These are phyloP conservation scores for Melanotaenia parkinsoni DNA, from an alignment of 2,797 vertebrate species.

Conservation along the genomic window DNA sequence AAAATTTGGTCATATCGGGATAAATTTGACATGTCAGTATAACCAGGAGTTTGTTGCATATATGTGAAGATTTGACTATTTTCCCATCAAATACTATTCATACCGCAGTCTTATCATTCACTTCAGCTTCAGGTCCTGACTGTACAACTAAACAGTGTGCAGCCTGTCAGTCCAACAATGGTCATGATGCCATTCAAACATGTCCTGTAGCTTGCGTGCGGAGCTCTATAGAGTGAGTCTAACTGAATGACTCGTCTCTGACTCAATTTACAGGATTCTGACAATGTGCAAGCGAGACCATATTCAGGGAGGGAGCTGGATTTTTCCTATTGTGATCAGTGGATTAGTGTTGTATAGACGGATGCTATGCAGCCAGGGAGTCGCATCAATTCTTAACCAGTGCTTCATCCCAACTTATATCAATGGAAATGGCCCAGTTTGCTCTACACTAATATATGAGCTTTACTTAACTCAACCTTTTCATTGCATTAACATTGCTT, in stretches of 20 bases:
- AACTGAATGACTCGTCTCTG: conserved; percentile 70
- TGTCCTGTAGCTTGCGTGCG: conserved; percentile 50
- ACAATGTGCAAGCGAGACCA: conserved; percentile 66
- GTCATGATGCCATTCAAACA: conserved; percentile 56
- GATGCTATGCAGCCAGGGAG: conserved; percentile 31
- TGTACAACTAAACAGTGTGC: conserved; percentile 29
- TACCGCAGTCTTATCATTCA: conserved; percentile 17
- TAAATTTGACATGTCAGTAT: conserved; percentile 12
- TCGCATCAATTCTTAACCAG: conserved; percentile 50
- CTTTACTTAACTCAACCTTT: conserved; percentile 54
- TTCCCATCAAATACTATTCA: neutral
- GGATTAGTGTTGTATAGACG: conserved; percentile 58
- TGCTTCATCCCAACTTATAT: conserved; percentile 36
- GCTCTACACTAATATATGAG: conserved; percentile 47
- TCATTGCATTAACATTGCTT: conserved; percentile 49
- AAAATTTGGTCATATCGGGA: conserved; percentile 13
- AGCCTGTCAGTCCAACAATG: conserved; percentile 51
- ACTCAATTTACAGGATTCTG: conserved; percentile 67
- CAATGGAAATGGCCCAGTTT: conserved; percentile 42
- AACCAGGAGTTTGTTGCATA: conserved; percentile 3
- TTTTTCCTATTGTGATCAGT: conserved; percentile 67
- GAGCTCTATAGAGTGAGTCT: conserved; percentile 49
- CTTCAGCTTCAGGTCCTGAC: conserved; percentile 12
- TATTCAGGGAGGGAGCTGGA: conserved; percentile 57
- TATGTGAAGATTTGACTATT: neutral